Base-by-base conservation (phyloP, 2,113 vertebrate species). In the Perca schrenkii region DNA sequence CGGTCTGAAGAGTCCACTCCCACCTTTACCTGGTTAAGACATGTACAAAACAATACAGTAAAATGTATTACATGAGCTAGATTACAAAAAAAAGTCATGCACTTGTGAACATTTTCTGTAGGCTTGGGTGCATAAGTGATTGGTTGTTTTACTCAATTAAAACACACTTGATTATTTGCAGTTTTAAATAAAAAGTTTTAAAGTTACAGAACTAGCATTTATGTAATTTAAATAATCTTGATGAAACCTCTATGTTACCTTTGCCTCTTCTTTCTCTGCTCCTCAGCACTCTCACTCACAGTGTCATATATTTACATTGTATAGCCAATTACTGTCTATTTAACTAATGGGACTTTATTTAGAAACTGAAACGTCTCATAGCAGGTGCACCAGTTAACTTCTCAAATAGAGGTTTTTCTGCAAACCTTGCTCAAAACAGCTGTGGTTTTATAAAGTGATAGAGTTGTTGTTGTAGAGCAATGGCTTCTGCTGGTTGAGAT, bases 1-100 rank as follows among this genome's bases (percentile, higher is more conserved):
- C 94, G 94, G 25, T 99, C 97, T 0, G 94, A 86, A 3, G 95
- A 95, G 71, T 99, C 98, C 0, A 96, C 97, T 40, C 65, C 83
- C 63, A 97, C 97, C 74, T 95, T 97, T 56, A 99, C 97, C 98
- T 99, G 87, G 74, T 0, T 0, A 19, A 17, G 8, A 82, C 17
- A 84, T 1, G 19, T 0, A 40, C 1, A 56, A 56, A 58, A 40
- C 68, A 19, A 67, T 3, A 67, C 16, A 73, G 21, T 1, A 17
- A 49, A 60, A 25, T 56, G 4, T 14, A 14, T 0, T 28, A 15
- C 6, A 31, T 62, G 2, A 16, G 14, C 21, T 43, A 43, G 40
- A 43, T 43, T 11, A 43, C 40, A 43, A 43, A 43, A 43, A 43
- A 43, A 43, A 10, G 8, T 11, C 3, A 28, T 28, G 22, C 15